Percentiles rank a stretch among this genome's conserved stretches.
Evolutionary conservation across 1,140 invertebrate species (phyloP).

Genomic region (Monochamus saltuarius): DNA sequence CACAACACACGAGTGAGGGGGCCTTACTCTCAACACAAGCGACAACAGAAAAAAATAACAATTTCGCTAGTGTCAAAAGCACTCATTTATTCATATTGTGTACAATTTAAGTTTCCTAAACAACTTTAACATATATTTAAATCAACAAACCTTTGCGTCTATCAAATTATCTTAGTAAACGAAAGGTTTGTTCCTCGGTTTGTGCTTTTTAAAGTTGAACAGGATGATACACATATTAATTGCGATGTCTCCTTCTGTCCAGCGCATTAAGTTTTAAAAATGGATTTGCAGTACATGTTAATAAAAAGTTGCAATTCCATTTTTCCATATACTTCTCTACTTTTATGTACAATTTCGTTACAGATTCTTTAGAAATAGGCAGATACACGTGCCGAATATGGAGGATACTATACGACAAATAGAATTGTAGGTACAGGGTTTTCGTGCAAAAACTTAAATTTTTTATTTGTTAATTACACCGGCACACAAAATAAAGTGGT

Average conservation of each 20-base stretch:
- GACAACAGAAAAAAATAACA: background rate
- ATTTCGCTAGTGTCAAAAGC: conserved; percentile 29
- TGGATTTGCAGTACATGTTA: too few relatives aligned
- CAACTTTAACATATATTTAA: conserved; percentile 2
- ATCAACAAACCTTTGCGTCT: conserved; percentile 11
- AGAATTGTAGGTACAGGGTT: too few relatives aligned
- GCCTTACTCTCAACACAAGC: conserved; percentile 35
- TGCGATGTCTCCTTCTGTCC: conserved; percentile 2
- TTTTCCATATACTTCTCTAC: too few relatives aligned
- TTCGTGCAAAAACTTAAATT: too few relatives aligned
- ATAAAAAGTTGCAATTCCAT: too few relatives aligned
- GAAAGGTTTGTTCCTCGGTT: conserved; percentile 26
- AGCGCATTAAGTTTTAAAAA: too few relatives aligned
- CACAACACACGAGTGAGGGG: conserved; percentile 52
- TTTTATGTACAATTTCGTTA: too few relatives aligned
- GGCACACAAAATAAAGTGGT: too few relatives aligned
- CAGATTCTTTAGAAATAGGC: too few relatives aligned
- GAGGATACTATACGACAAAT: too few relatives aligned
- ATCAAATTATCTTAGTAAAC: conserved; percentile 3
- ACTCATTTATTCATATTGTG: conserved; percentile 21
- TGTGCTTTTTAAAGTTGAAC: conserved; percentile 18
- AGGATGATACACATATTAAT: conserved; percentile 1
- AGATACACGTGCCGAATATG: too few relatives aligned
- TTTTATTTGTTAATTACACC: too few relatives aligned
- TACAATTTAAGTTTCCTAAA: conserved; percentile 16